Evolutionary conservation across 2,797 vertebrate species (phyloP), one percentile per base, ranked within the genome.

Genomic region (Chaunax sp.): DNA sequence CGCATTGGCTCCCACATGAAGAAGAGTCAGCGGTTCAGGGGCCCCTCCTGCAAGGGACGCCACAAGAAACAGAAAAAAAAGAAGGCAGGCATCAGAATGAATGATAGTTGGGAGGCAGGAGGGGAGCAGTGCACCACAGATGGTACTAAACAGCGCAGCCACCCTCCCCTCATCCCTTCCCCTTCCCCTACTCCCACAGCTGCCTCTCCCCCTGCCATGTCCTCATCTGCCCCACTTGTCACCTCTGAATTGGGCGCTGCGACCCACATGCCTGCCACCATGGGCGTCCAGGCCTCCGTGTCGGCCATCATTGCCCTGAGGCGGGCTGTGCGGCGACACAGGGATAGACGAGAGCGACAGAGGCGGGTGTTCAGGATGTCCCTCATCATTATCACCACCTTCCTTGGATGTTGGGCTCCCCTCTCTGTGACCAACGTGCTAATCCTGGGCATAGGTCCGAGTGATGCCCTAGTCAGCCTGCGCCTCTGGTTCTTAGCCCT

Each of bases 1-100:
- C 92, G 92, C 53, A 94, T 95, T 0, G 94, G 95, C 46, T 93
- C 94, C 7, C 93, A 95, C 72, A 92, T 95, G 58, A 93, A 91
- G 74, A 92, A 87, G 70, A 90, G 72, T 58, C 89, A 93, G 72
- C 88, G 89, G 12, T 83, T 89, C 33, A 89, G 54, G 57, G 84
- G 79, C 10, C 50, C 87, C 0, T 72, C 83, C 57, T 82, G 81
- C 64, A 80, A 68, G 10, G 83, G 85, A 20, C 80, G 9, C 47
- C 84, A 79, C 43, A 87, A 59, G 64, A 87, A 64, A 56, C 81
- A 66, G 19, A 90, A 75, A 38, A 89, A 81, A 43, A 90, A 82
- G 64, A 91, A 78, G 30, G 63, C 50, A 7, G 75, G 72, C 65
- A 53, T 77, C 26, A 58, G 65, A 59, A 51, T 76, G 52, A 43